A percentile compares a stretch with the other conserved stretches of the same genome.
Evolutionary conservation across 2,113 vertebrate genomes (phyloP).

Genomic region (Gymnarchus niloticus): DNA sequence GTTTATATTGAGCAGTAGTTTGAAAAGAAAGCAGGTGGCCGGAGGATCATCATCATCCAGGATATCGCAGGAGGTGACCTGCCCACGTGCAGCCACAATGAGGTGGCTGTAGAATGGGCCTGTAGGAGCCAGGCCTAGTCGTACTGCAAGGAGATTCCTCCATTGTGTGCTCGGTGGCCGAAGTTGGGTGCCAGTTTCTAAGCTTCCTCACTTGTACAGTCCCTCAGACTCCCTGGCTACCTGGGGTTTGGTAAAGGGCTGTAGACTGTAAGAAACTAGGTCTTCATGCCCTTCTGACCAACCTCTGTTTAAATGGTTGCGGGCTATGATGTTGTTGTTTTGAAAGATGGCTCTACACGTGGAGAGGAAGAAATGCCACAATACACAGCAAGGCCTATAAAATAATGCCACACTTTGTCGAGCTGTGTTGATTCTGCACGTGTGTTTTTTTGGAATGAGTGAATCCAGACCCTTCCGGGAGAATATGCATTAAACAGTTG

Average conservation of each 20-base stretch:
- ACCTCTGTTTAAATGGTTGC: not conserved
- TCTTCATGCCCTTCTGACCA: not conserved
- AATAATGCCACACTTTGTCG: not conserved
- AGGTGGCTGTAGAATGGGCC: not conserved
- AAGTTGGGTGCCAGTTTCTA: not conserved
- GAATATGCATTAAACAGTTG: not conserved
- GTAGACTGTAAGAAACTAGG: not conserved
- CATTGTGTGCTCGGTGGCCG: not conserved
- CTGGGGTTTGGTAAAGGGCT: not conserved
- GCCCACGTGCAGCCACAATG: not conserved
- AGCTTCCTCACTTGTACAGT: not conserved
- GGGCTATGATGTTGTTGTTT: not conserved
- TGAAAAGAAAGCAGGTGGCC: constrained; percentile 8
- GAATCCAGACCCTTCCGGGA: not conserved
- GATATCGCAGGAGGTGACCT: not conserved
- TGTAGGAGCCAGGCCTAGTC: not conserved
- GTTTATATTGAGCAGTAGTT: not conserved
- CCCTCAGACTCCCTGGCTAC: not conserved
- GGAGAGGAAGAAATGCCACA: not conserved
- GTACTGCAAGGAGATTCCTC: not conserved
- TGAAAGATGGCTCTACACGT: too few relatives aligned
- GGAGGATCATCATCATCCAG: not conserved
- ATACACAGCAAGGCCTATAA: not conserved
- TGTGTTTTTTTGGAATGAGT: not conserved
- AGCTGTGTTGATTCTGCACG: too few relatives aligned